Evolutionary conservation across 2,797 vertebrate species (phyloP).

Genomic region (Etheostoma nigrum): DNA sequence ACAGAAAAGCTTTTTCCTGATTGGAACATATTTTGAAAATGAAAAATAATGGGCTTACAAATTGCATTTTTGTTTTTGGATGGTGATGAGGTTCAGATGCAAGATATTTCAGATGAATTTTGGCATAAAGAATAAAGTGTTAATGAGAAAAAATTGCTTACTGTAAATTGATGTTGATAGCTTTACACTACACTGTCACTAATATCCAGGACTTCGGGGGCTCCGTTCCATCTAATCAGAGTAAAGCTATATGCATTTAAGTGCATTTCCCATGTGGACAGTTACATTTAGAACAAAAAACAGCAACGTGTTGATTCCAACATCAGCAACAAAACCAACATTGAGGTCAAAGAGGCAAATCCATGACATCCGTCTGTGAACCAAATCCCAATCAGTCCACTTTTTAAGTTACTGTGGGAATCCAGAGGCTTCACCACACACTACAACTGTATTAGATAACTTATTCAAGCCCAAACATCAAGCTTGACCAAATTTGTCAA

Average conservation of each 20-base stretch:
- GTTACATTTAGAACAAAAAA: background rate
- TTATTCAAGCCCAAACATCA: conserved; percentile 7
- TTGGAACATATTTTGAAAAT: background rate
- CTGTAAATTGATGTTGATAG: background rate
- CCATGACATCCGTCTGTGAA: conserved; percentile 4
- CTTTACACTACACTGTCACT: background rate
- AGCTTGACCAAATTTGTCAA: conserved; percentile 7
- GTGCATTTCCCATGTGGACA: background rate
- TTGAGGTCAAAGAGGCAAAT: conserved; percentile 38
- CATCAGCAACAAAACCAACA: conserved; percentile 22
- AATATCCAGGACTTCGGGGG: background rate
- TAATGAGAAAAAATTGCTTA: background rate
- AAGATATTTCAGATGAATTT: background rate
- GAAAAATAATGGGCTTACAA: background rate
- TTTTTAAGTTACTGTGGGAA: conserved; percentile 20
- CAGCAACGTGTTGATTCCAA: conserved; percentile 7
- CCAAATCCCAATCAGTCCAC: conserved; percentile 27
- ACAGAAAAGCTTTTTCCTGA: background rate
- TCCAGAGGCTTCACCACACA: background rate
- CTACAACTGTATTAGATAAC: background rate
- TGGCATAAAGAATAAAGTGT: background rate
- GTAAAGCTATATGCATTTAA: background rate
- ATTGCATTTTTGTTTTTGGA: background rate
- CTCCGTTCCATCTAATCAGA: background rate
- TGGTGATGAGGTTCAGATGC: background rate